Conservation (phyloP, 30 jellyfish, hydroid and myxozoan genomes). For the Aurelia sp. region DNA sequence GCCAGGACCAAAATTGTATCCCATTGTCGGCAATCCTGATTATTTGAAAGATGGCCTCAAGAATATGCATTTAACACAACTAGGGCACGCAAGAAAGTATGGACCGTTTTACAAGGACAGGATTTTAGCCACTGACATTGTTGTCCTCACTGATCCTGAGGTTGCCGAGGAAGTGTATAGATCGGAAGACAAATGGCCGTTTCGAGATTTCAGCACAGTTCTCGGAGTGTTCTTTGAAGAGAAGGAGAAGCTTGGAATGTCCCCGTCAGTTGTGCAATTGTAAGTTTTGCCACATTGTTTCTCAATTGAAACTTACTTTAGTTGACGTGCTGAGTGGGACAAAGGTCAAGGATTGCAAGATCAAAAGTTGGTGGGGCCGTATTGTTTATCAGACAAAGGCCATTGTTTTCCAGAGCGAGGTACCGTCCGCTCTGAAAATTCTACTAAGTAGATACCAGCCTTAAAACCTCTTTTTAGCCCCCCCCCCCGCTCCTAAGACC, state of each 20-base stretch:
- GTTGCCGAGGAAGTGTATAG: conserved; percentile 32
- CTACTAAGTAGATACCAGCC: too few relatives aligned
- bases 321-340: not conserved
- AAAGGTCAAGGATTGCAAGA: not conserved
- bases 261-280: not conserved
- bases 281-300: not conserved
- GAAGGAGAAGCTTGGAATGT: not conserved
- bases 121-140: not conserved
- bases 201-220: conserved; percentile 10
- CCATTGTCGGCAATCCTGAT: conserved; percentile 27
- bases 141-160: conserved; percentile 22
- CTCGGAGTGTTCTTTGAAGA: conserved; percentile 20
- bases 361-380: too few relatives aligned
- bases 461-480: too few relatives aligned
- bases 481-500: too few relatives aligned
- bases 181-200: conserved; percentile 51
- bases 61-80: not conserved
- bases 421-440: too few relatives aligned
- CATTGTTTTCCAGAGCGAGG: too few relatives aligned
- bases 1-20: conserved; percentile 47
- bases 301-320: not conserved
- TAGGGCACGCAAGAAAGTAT: conserved; percentile 21
- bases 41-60: not conserved
- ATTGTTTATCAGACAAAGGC: too few relatives aligned
- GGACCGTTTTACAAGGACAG: conserved; percentile 31